Conservation (phyloP, 2,888 invertebrate species). For the Caenorhabditis sp. region DNA sequence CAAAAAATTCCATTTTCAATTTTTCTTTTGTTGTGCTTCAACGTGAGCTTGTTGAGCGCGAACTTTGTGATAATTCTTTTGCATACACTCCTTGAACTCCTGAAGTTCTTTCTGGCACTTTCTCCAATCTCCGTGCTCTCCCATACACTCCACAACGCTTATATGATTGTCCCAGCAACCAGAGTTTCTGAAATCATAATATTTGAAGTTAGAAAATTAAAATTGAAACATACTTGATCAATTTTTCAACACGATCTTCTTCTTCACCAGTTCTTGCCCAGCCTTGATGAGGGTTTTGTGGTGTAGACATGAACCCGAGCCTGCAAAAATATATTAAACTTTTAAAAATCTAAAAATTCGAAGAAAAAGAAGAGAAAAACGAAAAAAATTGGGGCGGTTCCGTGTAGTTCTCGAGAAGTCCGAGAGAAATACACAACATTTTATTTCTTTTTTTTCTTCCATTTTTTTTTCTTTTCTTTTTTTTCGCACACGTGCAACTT, state of each 20-base stretch:
- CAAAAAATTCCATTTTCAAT: constrained; percentile 24
- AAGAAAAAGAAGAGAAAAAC: constrained; percentile 9
- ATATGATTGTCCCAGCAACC: constrained; percentile 66
- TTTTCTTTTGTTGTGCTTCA: constrained; percentile 16
- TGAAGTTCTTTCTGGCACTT: constrained; percentile 56
- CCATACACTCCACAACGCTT: constrained; percentile 62
- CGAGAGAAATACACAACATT: constrained; percentile 30
- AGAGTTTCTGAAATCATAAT: constrained; percentile 36
- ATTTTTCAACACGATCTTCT: constrained; percentile 61
- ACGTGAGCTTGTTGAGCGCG: constrained; percentile 5
- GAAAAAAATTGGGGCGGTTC: constrained; percentile 4
- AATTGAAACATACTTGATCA: constrained; percentile 44
- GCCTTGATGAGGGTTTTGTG: constrained; percentile 22
- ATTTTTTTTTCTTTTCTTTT: constrained; percentile 3
- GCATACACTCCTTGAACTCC: constrained; percentile 29
- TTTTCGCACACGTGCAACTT: neutral
- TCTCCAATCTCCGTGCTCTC: constrained; percentile 65
- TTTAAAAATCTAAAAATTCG: neutral
- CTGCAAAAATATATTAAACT: constrained; percentile 5
- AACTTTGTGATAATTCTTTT: constrained; percentile 9
- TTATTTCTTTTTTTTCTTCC: neutral
- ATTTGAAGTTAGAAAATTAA: neutral
- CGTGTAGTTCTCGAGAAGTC: constrained; percentile 11
- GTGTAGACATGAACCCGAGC: constrained; percentile 36
- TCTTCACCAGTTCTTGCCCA: constrained; percentile 55